Conservation (phyloP, 1,140 invertebrate genomes). For the Ylistrum balloti region DNA sequence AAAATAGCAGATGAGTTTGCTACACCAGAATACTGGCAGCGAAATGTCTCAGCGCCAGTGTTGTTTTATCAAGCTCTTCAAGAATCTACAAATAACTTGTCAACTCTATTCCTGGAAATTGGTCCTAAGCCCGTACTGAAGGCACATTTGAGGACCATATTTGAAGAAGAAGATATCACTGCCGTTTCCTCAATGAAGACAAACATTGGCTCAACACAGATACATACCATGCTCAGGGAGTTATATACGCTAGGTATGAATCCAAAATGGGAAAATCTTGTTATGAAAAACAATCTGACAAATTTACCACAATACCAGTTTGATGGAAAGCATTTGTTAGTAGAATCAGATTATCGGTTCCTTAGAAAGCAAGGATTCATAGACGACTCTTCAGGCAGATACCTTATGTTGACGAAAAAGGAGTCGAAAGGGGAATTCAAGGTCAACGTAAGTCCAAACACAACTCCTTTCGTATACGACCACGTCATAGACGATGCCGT, state of each 20-base stretch:
- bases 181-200: conserved; percentile 68
- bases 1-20: neutral
- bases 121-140: conserved; percentile 69
- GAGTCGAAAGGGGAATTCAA: conserved; percentile 36
- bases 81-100: conserved; percentile 56
- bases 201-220: conserved; percentile 50
- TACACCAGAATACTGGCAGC: conserved; percentile 63
- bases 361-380: conserved; percentile 48
- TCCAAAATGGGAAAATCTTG: conserved; percentile 51
- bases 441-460: conserved; percentile 44
- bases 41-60: conserved; percentile 66
- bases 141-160: conserved; percentile 65
- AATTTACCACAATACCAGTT: conserved; percentile 41
- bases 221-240: conserved; percentile 44
- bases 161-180: conserved; percentile 52
- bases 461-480: conserved; percentile 61
- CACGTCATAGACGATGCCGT: conserved; percentile 55
- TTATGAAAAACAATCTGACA: neutral
- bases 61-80: conserved; percentile 64
- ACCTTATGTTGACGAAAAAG: conserved; percentile 41
- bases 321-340: neutral
- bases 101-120: conserved; percentile 68
- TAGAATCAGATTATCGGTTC: conserved; percentile 44
- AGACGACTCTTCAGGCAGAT: neutral
- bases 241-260: conserved; percentile 52